Evolutionary conservation across 2,888 invertebrate species (phyloP), one percentile per base, ranked within the genome.

Genomic region (Pristionchus mayeri): DNA sequence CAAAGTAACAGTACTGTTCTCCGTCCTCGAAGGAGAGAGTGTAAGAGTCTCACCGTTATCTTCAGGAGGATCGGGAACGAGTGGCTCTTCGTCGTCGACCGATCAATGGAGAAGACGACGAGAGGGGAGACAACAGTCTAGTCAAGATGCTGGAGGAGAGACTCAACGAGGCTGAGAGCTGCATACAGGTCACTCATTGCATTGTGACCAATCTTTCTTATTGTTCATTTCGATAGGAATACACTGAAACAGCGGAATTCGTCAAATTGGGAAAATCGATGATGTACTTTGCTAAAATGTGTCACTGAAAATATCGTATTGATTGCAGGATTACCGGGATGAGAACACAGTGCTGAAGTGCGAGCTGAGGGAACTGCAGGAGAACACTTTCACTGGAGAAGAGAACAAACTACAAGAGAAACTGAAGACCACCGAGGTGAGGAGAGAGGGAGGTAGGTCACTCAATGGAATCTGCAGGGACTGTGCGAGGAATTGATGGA

Each of bases 401-500:
- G 95, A 95, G 85, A 95, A 96, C 86, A 96, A 96, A 90, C 93
- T 98, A 54, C 94, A 95, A 87, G 95, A 96, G 0, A 98, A 97
- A 93, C 94, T 98, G 37, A 86, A 96, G 89, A 96, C 97, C 0
- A 96, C 97, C 0, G 98, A 98, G 44, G 71, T 71, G 1, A 0
- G 44, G 44, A 44, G 13, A 13, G 44, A n/a, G n/a, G n/a, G n/a
- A n/a, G n/a, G n/a, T 44, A 44, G 7, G 13, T 44, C 44, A 44
- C 44, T 34, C 11, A 30, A n/a, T n/a, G n/a, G n/a, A n/a, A n/a
- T n/a, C 30, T 71, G 9, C 40, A 71, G 93, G 96, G 96, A 16
- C 95, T 97, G 40, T 97, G 97, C 93, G 97, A 97, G 93, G 97
- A 97, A 91, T 94, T 98, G 67, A 96, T 97, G 96, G 97, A 98